These are phyloP conservation scores for Gila robusta DNA, from an alignment of 2,797 vertebrate genomes.

Conservation along the genomic window DNA sequence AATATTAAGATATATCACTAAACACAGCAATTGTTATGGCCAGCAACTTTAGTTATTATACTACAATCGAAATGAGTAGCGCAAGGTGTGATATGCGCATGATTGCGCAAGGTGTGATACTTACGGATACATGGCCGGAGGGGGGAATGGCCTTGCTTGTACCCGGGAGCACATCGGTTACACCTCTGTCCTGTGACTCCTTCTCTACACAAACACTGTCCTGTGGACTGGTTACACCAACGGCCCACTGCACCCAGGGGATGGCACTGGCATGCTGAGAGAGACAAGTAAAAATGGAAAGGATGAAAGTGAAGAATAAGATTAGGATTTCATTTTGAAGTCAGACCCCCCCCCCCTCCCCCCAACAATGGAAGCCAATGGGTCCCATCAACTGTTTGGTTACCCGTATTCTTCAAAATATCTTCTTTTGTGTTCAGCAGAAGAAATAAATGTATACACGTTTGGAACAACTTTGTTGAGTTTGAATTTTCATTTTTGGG, in stretches of 20 bases:
- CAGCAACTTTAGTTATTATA: background rate
- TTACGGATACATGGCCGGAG: conserved; percentile 89
- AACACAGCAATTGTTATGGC: background rate
- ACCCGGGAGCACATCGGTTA: conserved; percentile 87
- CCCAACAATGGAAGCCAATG: too few relatives aligned
- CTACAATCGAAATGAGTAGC: background rate
- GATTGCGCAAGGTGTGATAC: conserved; percentile 58
- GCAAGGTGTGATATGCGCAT: conserved; percentile 28
- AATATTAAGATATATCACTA: too few relatives aligned
- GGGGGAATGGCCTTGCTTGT: conserved; percentile 86
- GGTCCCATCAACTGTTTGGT: too few relatives aligned
- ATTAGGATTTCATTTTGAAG: background rate
- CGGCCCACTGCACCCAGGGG: conserved; percentile 85
- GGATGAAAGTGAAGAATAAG: background rate
- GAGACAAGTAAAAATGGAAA: background rate
- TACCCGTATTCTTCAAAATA: background rate
- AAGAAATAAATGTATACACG: background rate
- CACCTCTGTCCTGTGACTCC: conserved; percentile 88
- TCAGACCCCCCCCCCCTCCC: too few relatives aligned
- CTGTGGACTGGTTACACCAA: conserved; percentile 90
- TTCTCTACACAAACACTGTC: conserved; percentile 89
- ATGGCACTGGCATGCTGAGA: conserved; percentile 88
- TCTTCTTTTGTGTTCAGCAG: background rate
- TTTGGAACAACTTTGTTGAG: background rate
- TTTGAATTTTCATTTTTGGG: background rate